phyloP scores from a whole-genome alignment of 30 jellyfish, hydroid and myxozoan genomes.

The Aurelia aurita complex sp. Pacific region DNA sequence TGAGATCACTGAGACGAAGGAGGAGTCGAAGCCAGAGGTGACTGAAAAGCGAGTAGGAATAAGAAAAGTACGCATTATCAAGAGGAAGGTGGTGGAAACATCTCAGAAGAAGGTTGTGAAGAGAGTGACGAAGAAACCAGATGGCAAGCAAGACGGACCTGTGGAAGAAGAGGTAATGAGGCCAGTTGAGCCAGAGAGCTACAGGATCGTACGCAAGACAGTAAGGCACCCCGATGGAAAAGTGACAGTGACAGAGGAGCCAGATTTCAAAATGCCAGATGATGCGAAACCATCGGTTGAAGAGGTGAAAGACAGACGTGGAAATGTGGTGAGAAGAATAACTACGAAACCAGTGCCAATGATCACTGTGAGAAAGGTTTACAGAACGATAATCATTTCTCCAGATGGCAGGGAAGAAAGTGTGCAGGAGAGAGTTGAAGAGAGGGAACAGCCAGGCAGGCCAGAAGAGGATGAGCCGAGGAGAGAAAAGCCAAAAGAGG shows the following conservation, averaged over 20 bases:
- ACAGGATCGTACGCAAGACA: slow-evolving; percentile 63
- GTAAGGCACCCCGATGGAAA: slow-evolving; percentile 71
- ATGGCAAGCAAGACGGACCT: slow-evolving; percentile 82
- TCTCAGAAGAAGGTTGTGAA: slow-evolving; percentile 67
- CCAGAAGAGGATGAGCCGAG: slow-evolving; percentile 10
- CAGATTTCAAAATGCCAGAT: slow-evolving; percentile 69
- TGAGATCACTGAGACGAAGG: slow-evolving; percentile 58
- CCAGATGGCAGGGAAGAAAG: slow-evolving; percentile 63
- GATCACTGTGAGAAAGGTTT: slow-evolving; percentile 53
- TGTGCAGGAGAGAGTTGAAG: slow-evolving; percentile 64
- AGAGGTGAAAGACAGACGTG: slow-evolving; percentile 46
- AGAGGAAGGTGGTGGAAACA: slow-evolving; percentile 73
- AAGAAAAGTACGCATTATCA: slow-evolving; percentile 44
- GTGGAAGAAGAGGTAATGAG: slow-evolving; percentile 68
- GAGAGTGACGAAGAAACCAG: slow-evolving; percentile 57
- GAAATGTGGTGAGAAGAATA: slow-evolving; percentile 59
- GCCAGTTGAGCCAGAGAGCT: slow-evolving; percentile 75
- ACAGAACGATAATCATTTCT: slow-evolving; percentile 44
- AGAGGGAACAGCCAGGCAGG: slow-evolving; percentile 20
- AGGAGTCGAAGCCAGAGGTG: slow-evolving; percentile 66
- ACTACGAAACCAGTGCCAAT: slow-evolving; percentile 52
- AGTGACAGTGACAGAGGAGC: slow-evolving; percentile 66
- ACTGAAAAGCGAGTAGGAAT: slow-evolving; percentile 57
- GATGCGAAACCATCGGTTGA: slow-evolving; percentile 40
- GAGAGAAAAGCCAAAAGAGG: slow-evolving; percentile 6